Base-by-base conservation (phyloP, 2,888 invertebrate species). In the Steinernema hermaphroditum region DNA sequence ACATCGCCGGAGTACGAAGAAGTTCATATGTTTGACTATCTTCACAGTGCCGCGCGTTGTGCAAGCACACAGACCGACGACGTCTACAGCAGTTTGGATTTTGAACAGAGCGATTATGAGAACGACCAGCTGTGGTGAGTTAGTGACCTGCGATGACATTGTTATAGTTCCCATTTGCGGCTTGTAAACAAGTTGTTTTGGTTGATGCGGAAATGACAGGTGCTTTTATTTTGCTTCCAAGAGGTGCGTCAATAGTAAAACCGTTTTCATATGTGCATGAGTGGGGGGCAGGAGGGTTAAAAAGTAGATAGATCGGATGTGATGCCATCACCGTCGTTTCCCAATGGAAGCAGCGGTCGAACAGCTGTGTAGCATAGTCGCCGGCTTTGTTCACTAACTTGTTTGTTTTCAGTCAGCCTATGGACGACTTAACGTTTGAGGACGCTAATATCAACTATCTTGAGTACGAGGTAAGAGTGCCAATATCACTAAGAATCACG, bases 371-470 rank as follows among this genome's bases (percentile, higher is more conserved):
- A 16, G 62, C 27, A 32, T 14, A 27, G 27, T 24, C 62, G 34
- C 32, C 8, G 62, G 29, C 62, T 34, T 50, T 22, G 50, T 62
- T 34, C 62, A 32, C 27, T 62, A 16, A 62, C 32, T 62, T 62
- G 62, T 62, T 62, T 62, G 62, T 62, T 62, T 62, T 62, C 34
- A 62, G 62, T 12, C 62, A 32, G 29, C 62, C 62, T 62, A 62
- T 62, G 62, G 62, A 29, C 62, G 62, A 62, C 29, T 27, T 62
- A 32, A 32, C 29, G 62, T 62, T 62, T 16, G 62, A 32, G 12
- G 62, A 62, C 34, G 22, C 62, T 16, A 29, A 62, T 16, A 22
- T 62, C 32, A 62, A 62, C 34, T 62, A 32, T 62, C 62, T 62
- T 9, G 62, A 62, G 19, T 62, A 62, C 32, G 62, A 62, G 62